phyloP scores from a whole-genome alignment of 2,113 vertebrate genomes.

The Lamprotornis superbus region DNA sequence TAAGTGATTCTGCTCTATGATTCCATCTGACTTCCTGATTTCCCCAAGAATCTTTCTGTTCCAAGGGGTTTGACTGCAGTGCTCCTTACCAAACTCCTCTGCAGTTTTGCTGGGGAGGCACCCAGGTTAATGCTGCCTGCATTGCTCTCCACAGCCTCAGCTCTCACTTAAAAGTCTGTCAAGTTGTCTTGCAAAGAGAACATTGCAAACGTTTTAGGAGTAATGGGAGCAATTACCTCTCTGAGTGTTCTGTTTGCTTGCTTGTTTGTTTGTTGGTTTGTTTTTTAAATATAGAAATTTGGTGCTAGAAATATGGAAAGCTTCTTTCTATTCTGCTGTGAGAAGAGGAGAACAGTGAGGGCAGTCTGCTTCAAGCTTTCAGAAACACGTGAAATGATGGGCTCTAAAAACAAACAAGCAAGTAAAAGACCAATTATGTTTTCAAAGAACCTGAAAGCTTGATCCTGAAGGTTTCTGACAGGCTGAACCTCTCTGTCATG shows the following conservation, averaged over 20 bases:
- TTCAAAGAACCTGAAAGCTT: background rate
- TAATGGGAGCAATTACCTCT: background rate
- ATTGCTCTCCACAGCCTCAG: background rate
- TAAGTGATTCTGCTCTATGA: background rate
- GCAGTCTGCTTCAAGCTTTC: background rate
- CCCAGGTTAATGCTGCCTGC: rapidly evolving
- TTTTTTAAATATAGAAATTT: background rate
- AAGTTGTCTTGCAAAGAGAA: background rate
- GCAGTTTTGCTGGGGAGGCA: background rate
- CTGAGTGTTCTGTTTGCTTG: background rate
- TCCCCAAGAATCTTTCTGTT: background rate
- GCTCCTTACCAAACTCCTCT: background rate
- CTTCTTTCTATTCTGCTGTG: background rate
- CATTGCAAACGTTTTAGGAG: background rate
- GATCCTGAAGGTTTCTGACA: background rate
- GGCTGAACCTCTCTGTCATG: background rate
- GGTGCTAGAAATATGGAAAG: background rate
- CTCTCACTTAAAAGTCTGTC: background rate
- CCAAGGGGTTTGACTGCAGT: background rate
- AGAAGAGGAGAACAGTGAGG: background rate
- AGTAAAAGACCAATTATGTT: background rate
- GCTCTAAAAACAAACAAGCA: background rate
- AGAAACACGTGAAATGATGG: background rate
- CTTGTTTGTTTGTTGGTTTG: background rate
- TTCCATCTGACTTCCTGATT: background rate